A percentile compares a stretch with the other conserved stretches of the same genome.
Evolutionary conservation across 2,888 invertebrate genomes (phyloP).

Genomic region (Spilarctia lutea): DNA sequence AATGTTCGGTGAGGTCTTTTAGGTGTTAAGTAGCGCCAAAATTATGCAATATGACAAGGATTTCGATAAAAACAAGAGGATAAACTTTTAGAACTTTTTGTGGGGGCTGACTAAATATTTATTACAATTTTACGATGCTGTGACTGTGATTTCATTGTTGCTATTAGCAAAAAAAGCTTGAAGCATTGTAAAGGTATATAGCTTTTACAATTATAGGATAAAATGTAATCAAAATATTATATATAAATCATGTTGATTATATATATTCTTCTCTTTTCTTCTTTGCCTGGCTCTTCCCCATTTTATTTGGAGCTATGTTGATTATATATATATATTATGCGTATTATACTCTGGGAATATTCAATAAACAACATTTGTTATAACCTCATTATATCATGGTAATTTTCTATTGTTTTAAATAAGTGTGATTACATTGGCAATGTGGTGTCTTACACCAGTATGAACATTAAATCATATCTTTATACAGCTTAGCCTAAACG

Average conservation of each 20-base stretch:
- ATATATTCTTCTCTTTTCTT: too few relatives aligned
- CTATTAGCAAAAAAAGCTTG: not conserved
- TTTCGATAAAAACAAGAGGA: conserved; percentile 24
- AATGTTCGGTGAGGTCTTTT: conserved; percentile 35
- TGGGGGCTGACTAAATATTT: conserved; percentile 18
- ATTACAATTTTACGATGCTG: conserved; percentile 17
- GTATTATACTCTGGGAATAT: too few relatives aligned
- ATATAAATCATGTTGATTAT: too few relatives aligned
- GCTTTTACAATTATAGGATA: too few relatives aligned
- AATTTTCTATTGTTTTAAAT: not conserved
- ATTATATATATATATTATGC: too few relatives aligned
- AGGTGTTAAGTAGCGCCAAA: conserved; percentile 18
- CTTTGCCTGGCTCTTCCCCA: too few relatives aligned
- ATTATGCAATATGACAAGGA: conserved; percentile 11
- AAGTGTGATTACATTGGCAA: not conserved
- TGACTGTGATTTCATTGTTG: conserved; percentile 8
- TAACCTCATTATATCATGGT: not conserved
- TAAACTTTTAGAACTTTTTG: conserved; percentile 20
- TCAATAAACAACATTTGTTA: too few relatives aligned
- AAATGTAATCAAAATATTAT: too few relatives aligned
- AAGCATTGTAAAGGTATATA: not conserved
- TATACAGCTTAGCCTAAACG: too few relatives aligned
- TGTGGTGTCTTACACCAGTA: not conserved
- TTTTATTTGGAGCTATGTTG: too few relatives aligned
- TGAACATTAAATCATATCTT: not conserved